Conservation (phyloP, 2,888 invertebrate species). For the Watsonalla cultraria region DNA sequence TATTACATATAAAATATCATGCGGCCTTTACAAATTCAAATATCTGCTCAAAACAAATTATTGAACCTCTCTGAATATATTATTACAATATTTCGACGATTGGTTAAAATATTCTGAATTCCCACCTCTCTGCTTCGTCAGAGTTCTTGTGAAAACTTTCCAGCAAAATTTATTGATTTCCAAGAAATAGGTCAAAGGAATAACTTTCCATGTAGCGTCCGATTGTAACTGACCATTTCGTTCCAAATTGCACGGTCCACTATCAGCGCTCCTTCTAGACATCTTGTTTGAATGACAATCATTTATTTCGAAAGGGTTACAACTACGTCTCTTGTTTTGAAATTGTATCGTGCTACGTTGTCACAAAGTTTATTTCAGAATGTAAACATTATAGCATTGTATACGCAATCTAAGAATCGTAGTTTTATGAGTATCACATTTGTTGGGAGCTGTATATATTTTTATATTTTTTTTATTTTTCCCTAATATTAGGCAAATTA, state of each 20-base stretch:
- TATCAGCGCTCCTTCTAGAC: conserved; percentile 1
- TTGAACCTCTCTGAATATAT: too few species aligned
- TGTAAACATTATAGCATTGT: too few species aligned
- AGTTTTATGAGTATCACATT: too few species aligned
- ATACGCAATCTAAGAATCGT: too few species aligned
- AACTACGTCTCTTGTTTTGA: not conserved
- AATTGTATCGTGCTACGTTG: not conserved
- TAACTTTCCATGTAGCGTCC: not conserved
- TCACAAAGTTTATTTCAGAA: not conserved
- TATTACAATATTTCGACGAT: too few species aligned
- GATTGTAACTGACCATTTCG: not conserved
- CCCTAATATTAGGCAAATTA: too few species aligned
- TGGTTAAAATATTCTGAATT: conserved; percentile 8
- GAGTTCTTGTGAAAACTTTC: not conserved
- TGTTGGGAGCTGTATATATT: too few species aligned
- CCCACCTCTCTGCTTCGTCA: conserved; percentile 9
- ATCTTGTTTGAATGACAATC: not conserved
- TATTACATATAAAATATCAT: too few species aligned
- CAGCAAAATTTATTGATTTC: not conserved
- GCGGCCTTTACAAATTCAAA: too few species aligned
- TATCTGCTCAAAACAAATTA: too few species aligned
- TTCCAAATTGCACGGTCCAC: conserved; percentile 2
- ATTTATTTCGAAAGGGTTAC: not conserved
- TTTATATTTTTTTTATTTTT: too few species aligned
- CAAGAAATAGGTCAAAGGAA: conserved; percentile 2